phyloP scores from a whole-genome alignment of 92 coral and sea anemone species.

The Nematostella vectensis region DNA sequence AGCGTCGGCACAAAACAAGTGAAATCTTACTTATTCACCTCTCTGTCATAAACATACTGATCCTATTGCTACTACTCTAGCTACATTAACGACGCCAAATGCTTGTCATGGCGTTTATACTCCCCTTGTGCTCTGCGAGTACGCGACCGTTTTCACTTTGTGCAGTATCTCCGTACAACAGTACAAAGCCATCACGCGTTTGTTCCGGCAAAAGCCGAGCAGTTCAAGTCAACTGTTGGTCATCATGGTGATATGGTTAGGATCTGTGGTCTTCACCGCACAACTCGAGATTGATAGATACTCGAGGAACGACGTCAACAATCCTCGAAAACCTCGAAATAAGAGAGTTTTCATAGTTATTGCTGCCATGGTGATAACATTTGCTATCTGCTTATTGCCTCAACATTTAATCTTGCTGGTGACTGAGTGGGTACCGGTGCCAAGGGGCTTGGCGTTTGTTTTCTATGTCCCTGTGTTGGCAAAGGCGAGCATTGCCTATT shows the following conservation, averaged over 20 bases:
- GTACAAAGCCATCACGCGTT: slow-evolving; percentile 10
- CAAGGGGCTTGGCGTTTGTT: slow-evolving; percentile 11
- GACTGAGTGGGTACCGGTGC: slow-evolving; percentile 6
- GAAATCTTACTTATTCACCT: slow-evolving; percentile 21
- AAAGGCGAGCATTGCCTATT: slow-evolving; percentile 23
- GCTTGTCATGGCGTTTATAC: slow-evolving; percentile 14
- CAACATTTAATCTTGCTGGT: slow-evolving; percentile 18
- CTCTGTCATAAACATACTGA: slow-evolving; percentile 13
- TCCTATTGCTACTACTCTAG: slow-evolving; percentile 5
- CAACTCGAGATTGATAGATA: slow-evolving; percentile 17
- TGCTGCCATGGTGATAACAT: slow-evolving; percentile 22
- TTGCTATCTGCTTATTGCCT: slow-evolving; percentile 18
- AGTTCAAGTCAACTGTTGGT: background rate
- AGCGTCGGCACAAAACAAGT: slow-evolving; percentile 9
- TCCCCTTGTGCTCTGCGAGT: slow-evolving; percentile 6
- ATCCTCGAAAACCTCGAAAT: slow-evolving; percentile 21
- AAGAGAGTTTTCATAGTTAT: slow-evolving; percentile 28
- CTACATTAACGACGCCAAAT: background rate
- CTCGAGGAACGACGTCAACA: background rate
- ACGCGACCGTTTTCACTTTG: slow-evolving; percentile 11
- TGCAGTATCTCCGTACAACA: slow-evolving; percentile 19
- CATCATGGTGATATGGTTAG: slow-evolving; percentile 2
- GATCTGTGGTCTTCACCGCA: background rate
- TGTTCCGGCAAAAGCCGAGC: slow-evolving; percentile 14
- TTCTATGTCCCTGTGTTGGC: slow-evolving; percentile 16